Conservation (phyloP, 2,113 vertebrate species). For the Callionymus lyra region DNA sequence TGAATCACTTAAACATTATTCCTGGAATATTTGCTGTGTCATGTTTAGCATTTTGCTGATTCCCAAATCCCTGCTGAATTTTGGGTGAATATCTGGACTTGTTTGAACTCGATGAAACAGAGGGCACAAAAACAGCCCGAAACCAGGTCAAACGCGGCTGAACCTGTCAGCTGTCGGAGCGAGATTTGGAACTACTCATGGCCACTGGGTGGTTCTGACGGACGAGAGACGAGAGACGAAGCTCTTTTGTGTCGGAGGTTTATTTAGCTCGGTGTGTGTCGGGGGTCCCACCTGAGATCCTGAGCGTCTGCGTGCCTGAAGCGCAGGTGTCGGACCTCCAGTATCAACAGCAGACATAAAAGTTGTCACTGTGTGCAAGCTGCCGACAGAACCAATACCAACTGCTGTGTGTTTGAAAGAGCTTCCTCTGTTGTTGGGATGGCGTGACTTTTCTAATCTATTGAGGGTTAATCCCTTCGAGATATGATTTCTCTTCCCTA, state of each 20-base stretch:
- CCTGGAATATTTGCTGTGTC: too few species aligned
- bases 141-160: constrained; percentile 23
- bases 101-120: too few species aligned
- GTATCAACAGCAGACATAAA: too few species aligned
- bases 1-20: too few species aligned
- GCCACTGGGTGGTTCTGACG: constrained; percentile 25
- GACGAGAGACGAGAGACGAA: background rate
- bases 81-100: too few species aligned
- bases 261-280: too few species aligned
- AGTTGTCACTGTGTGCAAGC: background rate
- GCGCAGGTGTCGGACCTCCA: too few species aligned
- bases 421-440: background rate
- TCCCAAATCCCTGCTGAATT: too few species aligned
- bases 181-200: constrained; percentile 29
- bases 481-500: constrained; percentile 10
- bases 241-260: too few species aligned
- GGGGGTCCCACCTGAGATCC: too few species aligned
- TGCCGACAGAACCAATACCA: constrained; percentile 14
- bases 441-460: constrained; percentile 14
- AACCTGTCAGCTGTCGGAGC: constrained; percentile 20
- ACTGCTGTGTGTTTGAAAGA: constrained; percentile 4
- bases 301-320: too few species aligned
- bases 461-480: constrained; percentile 27
- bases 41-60: too few species aligned
- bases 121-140: constrained; percentile 7